Evolutionary conservation across 2,113 vertebrate genomes (phyloP), one percentile per base, ranked within the genome.

Genomic region (Pristiophorus japonicus): DNA sequence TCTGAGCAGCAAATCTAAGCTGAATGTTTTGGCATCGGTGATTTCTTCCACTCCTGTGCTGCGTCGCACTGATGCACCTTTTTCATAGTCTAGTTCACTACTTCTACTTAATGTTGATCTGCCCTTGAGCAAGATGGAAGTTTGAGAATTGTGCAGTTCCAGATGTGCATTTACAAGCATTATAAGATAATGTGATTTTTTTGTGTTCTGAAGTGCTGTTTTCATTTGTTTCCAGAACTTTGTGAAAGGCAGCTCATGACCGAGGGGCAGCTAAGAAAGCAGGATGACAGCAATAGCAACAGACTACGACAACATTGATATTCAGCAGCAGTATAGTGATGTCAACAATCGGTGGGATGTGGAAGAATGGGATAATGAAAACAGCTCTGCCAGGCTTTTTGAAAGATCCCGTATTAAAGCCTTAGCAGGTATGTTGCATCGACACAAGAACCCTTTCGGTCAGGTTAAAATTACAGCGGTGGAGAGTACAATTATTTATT

Each of bases 301-400:
- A 95, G 99, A 99, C 96, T 98, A 96, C 11, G 99, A 99, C 96
- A 99, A 98, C 96, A 98, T 99, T 96, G 99, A 99, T 96, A 99
- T 99, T 97, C 98, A 99, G 95, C 98, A 99, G 97, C 98, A 99
- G 97, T 99, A 99, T 97, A 98, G 98, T 0, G 99, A 99, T 12
- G 98, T 99, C 96, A 99, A 99, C 98, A 99, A 99, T 97, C 99
- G 99, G 97, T 99, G 99, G 99, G 99, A 99, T 0, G 97, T 98
- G 0, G 99, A 99, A 0, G 99, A 99, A 45, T 99, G 99, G 99
- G 99, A 99, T 98, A 99, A 99, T 0, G 99, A 99, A 96, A 99
- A 99, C 97, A 99, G 99, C 96, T 99, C 99, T 0, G 99, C 99
- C 0, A 97, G 99, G 3, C 98, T 99, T 65, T 99, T 99, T 0